Base-by-base conservation (phyloP, 2,888 invertebrate species). In the Sericinus montela region DNA sequence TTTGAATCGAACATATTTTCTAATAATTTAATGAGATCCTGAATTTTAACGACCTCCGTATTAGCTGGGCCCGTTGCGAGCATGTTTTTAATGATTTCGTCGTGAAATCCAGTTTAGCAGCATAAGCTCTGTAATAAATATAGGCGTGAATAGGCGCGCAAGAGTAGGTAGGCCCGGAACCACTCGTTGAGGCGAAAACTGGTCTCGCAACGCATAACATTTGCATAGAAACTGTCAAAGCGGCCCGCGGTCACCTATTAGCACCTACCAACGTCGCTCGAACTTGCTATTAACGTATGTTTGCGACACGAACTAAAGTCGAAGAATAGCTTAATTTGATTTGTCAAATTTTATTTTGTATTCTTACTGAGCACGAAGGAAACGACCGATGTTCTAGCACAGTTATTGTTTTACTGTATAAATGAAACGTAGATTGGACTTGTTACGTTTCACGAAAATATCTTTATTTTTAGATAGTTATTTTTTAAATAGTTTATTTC, bases 151-250 rank as follows among this genome's bases (percentile, higher is more conserved):
- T 77, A 76, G 75, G 71, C 70, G 61, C 72, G 64, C 71, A 69
- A 72, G 72, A 75, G 68, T 72, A 72, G 76, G 68, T 72, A 72
- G 76, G 84, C 78, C 86, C 86, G 85, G 87, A 86, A 85, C 83
- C 76, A 69, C 77, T 74, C 66, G 54, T 63, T 65, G 72, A 73
- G 72, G 72, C 78, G 70, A 80, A 75, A 87, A 88, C 87, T 84
- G 82, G 88, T 86, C 84, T 73, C 72, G 74, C 74, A 73, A 77
- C 82, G 84, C 79, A 80, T 78, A 73, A 73, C 78, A 88, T 88
- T 88, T 87, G 87, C 88, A 87, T 88, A 88, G 87, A 86, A 85
- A 87, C 86, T 86, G 87, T 84, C 85, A 80, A 75, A 66, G 73
- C 72, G 78, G 83, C 79, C 78, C 76, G 78, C 66, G 70, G 60